Evolutionary conservation across 2,797 vertebrate genomes (phyloP).

Genomic region (Fringilla coelebs): DNA sequence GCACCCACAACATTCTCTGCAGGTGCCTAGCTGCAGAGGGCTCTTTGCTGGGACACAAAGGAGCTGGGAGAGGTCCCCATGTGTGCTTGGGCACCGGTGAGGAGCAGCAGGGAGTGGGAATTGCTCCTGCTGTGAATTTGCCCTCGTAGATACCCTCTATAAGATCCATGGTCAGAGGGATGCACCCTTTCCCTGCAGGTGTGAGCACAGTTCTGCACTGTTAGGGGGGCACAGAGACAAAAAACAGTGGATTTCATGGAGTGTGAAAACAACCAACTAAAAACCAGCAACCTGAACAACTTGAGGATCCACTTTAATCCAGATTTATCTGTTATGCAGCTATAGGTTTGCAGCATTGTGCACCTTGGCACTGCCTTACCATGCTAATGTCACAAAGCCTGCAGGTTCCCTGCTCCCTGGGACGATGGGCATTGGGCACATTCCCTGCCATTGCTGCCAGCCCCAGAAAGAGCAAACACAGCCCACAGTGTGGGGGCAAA

Average conservation of each 20-base stretch:
- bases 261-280: accelerated
- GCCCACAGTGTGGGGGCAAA: background rate
- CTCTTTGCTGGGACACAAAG: background rate
- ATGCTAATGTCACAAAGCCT: background rate
- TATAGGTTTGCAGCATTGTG: accelerated
- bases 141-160: accelerated
- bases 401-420: background rate
- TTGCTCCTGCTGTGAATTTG: background rate
- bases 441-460: background rate
- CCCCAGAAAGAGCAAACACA: background rate
- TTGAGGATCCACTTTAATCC: background rate
- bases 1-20: background rate
- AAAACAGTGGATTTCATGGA: background rate
- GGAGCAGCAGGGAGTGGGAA: background rate
- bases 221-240: background rate
- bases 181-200: accelerated
- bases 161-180: background rate
- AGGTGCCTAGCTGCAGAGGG: background rate
- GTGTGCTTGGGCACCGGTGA: background rate
- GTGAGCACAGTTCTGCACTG: background rate
- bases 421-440: accelerated
- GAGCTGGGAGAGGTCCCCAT: background rate
- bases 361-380: background rate
- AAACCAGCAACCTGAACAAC: background rate
- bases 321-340: background rate